Conservation (phyloP, 37 sponge, comb jelly and placozoan species). For the Ianthella basta region DNA sequence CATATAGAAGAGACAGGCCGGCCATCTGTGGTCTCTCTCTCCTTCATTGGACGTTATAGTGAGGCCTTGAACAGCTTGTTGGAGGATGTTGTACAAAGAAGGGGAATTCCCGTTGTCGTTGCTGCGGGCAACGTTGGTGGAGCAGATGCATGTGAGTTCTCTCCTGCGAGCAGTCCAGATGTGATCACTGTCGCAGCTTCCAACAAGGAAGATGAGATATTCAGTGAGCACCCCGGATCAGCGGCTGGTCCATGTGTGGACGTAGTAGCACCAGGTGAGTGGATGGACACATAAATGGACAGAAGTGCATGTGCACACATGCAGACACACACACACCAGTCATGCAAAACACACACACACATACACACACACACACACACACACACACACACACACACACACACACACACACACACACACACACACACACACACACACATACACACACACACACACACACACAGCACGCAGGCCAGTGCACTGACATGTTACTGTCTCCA, state of each 20-base stretch:
- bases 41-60: conserved; percentile 55
- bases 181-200: conserved; percentile 19
- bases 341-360: too few relatives aligned
- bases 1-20: background rate
- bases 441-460: too few relatives aligned
- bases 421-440: too few relatives aligned
- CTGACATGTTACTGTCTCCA: too few relatives aligned
- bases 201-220: background rate
- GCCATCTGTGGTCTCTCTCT: conserved; percentile 57
- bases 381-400: too few relatives aligned
- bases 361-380: too few relatives aligned
- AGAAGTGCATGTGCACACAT: too few relatives aligned
- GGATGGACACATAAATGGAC: background rate
- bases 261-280: conserved; percentile 15
- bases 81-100: background rate
- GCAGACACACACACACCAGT: too few relatives aligned
- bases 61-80: conserved; percentile 47
- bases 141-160: conserved; percentile 3
- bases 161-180: background rate
- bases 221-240: background rate
- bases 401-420: too few relatives aligned
- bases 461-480: too few relatives aligned
- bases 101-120: conserved; percentile 21
- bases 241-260: background rate
- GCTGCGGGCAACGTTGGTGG: conserved; percentile 12